A percentile compares a stretch with the other conserved stretches of the same genome.
phyloP scores from a whole-genome alignment of 2,888 invertebrate genomes.

The Himalopsyche anomala region DNA sequence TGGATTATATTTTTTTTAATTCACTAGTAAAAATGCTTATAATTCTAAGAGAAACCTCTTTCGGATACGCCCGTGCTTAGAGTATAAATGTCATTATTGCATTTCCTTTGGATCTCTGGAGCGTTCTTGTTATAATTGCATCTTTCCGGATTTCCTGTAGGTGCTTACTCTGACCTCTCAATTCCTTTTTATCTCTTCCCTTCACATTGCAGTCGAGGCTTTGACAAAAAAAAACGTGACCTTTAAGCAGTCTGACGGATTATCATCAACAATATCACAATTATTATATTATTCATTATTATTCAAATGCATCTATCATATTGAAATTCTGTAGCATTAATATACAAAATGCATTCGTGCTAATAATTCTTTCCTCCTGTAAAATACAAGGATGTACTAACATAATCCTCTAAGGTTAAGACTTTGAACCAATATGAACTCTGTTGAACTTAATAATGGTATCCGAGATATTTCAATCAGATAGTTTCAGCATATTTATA shows the following conservation, averaged over 20 bases:
- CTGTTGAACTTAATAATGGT: not conserved
- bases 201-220: not conserved
- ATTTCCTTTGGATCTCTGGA: not conserved
- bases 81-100: not conserved
- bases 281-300: not conserved
- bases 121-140: constrained; percentile 11
- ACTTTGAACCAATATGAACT: constrained; percentile 14
- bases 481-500: too few species aligned
- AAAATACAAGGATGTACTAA: not conserved
- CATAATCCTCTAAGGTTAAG: constrained; percentile 11
- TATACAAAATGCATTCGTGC: not conserved
- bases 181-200: not conserved
- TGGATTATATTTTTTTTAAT: too few species aligned
- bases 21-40: too few species aligned
- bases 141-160: constrained; percentile 30
- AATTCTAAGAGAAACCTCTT: too few species aligned
- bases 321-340: not conserved
- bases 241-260: not conserved
- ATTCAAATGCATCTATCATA: constrained; percentile 27
- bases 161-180: not conserved
- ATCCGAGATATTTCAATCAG: not conserved
- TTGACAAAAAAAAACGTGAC: constrained; percentile 17
- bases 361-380: constrained; percentile 16
- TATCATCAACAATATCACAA: not conserved
- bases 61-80: not conserved